Base-by-base conservation (phyloP, 2,888 invertebrate genomes). In the Melanargia galathea region DNA sequence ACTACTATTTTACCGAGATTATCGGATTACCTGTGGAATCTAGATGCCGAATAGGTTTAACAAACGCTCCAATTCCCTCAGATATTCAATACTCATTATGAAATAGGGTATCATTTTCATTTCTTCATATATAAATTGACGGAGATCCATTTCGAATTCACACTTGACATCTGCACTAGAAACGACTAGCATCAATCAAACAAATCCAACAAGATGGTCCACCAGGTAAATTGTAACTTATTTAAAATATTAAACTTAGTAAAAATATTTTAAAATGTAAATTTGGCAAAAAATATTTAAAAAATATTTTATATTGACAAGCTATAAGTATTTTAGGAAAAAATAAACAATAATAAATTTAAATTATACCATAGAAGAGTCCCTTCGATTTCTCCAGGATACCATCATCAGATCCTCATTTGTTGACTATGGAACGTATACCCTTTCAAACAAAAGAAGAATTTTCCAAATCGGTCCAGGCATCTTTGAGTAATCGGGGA, bases 121-220 rank as follows among this genome's bases (percentile, higher is more conserved):
- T 80, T 81, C 73, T 77, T 80, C 77, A 78, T 75, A 86, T 90
- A 90, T 90, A 90, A 87, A 89, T 81, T 83, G 76, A 66, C 68
- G 67, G 70, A 70, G 73, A 70, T 72, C 71, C 56, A 62, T 71
- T 70, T 56, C 55, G 68, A 66, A 76, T 73, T 82, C 87, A 90
- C 75, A 87, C 73, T 74, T 67, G 71, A 68, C 73, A 70, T 70
- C 67, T 63, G 68, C 64, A 63, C 64, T 49, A 63, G 58, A 58
- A 61, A 58, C 71, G 66, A 64, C 66, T 71, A 63, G 43, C 67
- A 66, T 64, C 70, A 65, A 64, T 60, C 65, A 68, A 52, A 26
- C 58, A 60, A 38, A 56, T n/a, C 40, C 49, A 57, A 43, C 60
- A 68, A 72, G 49, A 73, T 74, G 73, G 66, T 70, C 63, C 65